Percentiles rank a stretch among this genome's conserved stretches.
Conservation (phyloP, 2,113 vertebrate genomes). For the Xerus inauris region DNA sequence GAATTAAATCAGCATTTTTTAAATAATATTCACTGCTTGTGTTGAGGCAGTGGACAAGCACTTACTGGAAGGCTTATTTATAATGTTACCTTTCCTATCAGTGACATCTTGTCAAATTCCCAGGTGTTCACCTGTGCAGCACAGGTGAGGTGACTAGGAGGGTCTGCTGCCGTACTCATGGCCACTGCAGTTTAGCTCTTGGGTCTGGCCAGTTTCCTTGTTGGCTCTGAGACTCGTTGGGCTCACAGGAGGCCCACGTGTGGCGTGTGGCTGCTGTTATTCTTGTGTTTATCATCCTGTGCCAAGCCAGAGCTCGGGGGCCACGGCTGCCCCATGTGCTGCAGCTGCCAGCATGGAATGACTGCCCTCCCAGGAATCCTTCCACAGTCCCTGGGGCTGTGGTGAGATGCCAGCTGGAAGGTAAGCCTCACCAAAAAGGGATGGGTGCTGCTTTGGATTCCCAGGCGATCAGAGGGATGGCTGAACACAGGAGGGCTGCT, state of each 20-base stretch:
- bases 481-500: not conserved
- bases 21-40: not conserved
- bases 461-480: not conserved
- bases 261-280: not conserved
- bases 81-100: not conserved
- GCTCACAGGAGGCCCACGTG: not conserved
- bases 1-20: not conserved
- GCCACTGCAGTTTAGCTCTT: not conserved
- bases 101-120: not conserved
- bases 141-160: too few relatives aligned
- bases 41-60: not conserved
- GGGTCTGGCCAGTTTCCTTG: not conserved
- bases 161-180: too few relatives aligned
- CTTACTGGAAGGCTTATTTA: not conserved
- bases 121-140: not conserved
- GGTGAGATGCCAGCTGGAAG: conserved; percentile 58
- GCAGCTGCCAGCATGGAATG: conserved; percentile 31
- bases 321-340: not conserved
- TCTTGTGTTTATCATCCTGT: not conserved
- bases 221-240: not conserved
- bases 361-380: not conserved
- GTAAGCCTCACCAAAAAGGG: conserved; percentile 65
- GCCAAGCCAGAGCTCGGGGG: conserved; percentile 35
- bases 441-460: conserved; percentile 12
- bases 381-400: conserved; percentile 14